A percentile compares a stretch with the other conserved stretches of the same genome.
Conservation (phyloP, 2,113 vertebrate species). For the Phrynocephalus versicolor region DNA sequence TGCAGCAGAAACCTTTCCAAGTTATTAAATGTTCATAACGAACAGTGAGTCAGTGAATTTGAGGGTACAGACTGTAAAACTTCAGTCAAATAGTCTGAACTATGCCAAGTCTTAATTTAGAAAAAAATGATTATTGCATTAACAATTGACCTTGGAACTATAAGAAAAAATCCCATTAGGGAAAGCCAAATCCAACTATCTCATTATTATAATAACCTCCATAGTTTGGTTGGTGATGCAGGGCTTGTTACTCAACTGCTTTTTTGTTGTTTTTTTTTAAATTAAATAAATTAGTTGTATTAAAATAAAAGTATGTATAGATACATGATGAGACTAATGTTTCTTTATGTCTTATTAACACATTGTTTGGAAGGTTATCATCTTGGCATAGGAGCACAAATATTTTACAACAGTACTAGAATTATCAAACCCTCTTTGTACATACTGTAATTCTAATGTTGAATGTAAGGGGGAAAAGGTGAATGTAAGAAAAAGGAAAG, state of each 20-base stretch:
- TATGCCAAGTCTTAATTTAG: constrained; percentile 16
- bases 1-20: constrained; percentile 31
- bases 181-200: background rate
- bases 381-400: background rate
- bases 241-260: background rate
- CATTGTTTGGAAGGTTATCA: background rate
- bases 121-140: constrained; percentile 2
- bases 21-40: constrained; percentile 34
- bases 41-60: background rate
- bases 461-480: too few species aligned
- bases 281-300: background rate
- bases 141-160: background rate
- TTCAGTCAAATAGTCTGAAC: background rate
- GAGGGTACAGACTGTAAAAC: constrained; percentile 28
- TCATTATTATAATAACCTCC: background rate
- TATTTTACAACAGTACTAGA: background rate
- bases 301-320: background rate
- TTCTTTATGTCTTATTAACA: background rate
- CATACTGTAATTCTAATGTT: too few species aligned
- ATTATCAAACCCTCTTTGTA: background rate
- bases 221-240: background rate
- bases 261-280: background rate
- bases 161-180: constrained; percentile 1
- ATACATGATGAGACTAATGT: background rate
- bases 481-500: too few species aligned